Evolutionary conservation across 2,888 invertebrate genomes (phyloP).

Genomic region (Gnatocerus cornutus): DNA sequence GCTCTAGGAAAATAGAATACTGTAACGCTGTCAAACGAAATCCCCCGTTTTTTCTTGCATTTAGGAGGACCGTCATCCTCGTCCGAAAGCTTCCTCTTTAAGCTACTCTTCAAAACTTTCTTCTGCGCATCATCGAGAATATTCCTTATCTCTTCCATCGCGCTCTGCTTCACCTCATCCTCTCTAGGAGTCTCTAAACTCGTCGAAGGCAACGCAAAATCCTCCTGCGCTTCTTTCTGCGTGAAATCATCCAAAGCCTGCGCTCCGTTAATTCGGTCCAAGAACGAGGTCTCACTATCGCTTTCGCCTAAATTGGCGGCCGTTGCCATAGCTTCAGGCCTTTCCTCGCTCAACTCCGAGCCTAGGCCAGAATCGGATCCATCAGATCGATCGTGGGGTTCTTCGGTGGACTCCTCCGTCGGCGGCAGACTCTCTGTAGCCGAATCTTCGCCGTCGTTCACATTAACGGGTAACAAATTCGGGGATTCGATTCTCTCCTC

Average conservation of each 20-base stretch:
- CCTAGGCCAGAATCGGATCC: slow-evolving; percentile 90
- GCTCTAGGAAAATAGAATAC: slow-evolving; percentile 96
- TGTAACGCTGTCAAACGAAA: slow-evolving; percentile 93
- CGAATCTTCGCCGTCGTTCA: slow-evolving; percentile 77
- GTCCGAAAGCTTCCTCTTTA: slow-evolving; percentile 78
- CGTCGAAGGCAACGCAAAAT: slow-evolving; percentile 58
- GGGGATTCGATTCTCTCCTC: slow-evolving; percentile 42
- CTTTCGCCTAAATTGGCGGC: slow-evolving; percentile 65
- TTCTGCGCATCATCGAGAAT: slow-evolving; percentile 58
- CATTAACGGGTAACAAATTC: slow-evolving; percentile 72
- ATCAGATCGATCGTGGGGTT: slow-evolving; percentile 80
- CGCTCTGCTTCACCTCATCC: slow-evolving; percentile 46
- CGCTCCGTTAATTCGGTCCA: slow-evolving; percentile 68
- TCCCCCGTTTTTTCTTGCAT: slow-evolving; percentile 84
- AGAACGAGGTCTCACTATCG: slow-evolving; percentile 73
- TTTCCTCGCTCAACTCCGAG: slow-evolving; percentile 81
- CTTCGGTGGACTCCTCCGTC: slow-evolving; percentile 74
- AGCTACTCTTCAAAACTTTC: slow-evolving; percentile 76
- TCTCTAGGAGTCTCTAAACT: slow-evolving; percentile 37
- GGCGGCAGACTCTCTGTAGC: slow-evolving; percentile 77
- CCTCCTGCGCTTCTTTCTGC: slow-evolving; percentile 17
- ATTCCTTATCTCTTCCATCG: slow-evolving; percentile 56
- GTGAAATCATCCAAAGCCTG: slow-evolving; percentile 43
- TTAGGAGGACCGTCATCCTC: slow-evolving; percentile 71
- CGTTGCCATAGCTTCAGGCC: slow-evolving; percentile 62